Conservation (phyloP, 2,888 invertebrate genomes). For the Meganola albula region DNA sequence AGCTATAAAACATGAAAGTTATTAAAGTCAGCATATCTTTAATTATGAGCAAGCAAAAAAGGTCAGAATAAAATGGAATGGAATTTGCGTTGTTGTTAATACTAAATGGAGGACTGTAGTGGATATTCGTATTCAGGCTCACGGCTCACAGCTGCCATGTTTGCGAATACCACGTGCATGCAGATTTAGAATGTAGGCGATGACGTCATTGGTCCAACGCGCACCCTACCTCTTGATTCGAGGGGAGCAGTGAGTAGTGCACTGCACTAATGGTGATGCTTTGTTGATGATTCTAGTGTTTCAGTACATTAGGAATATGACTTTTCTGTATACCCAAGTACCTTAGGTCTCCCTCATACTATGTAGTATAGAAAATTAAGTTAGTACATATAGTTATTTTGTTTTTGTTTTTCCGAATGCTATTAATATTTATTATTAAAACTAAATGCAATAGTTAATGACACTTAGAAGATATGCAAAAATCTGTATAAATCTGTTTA, state of each 20-base stretch:
- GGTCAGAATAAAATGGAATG: conserved; percentile 24
- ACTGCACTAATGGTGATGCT: conserved; percentile 15
- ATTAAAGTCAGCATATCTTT: conserved; percentile 26
- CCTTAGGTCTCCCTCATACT: too few relatives aligned
- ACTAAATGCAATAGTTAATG: too few relatives aligned
- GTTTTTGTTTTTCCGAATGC: too few relatives aligned
- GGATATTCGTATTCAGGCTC: conserved; percentile 38
- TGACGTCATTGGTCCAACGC: conserved; percentile 68
- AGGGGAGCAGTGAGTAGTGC: conserved; percentile 22
- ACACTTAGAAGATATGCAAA: too few relatives aligned
- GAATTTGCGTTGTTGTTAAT: conserved; percentile 27
- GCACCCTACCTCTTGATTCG: conserved; percentile 42
- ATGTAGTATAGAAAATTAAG: too few relatives aligned
- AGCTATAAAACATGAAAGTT: conserved; percentile 26
- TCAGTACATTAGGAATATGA: conserved; percentile 12
- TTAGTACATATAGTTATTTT: too few relatives aligned
- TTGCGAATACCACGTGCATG: conserved; percentile 33
- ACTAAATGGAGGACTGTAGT: conserved; percentile 28
- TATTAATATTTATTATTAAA: too few relatives aligned
- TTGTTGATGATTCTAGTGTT: conserved; percentile 20
- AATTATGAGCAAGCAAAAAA: conserved; percentile 27
- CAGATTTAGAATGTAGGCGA: conserved; percentile 36
- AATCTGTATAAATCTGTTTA: too few relatives aligned
- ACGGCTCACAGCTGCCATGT: conserved; percentile 43
- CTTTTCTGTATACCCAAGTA: conserved; percentile 8